These are phyloP conservation scores for Podarcis siculus DNA, from an alignment of 2,797 vertebrate species.

Conservation along the genomic window DNA sequence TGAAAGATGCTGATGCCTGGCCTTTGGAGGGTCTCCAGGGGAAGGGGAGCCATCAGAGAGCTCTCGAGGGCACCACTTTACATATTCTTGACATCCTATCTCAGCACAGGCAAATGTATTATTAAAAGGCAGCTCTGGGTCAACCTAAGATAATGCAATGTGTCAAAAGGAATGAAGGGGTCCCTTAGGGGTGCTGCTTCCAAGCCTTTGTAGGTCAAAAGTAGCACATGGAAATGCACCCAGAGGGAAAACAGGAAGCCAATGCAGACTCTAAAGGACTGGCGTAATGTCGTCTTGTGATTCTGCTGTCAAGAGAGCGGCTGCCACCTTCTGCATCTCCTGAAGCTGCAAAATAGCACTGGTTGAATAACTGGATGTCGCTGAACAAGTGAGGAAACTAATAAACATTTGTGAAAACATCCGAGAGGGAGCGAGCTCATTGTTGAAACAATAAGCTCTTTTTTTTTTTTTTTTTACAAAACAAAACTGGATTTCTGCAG, in stretches of 20 bases:
- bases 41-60: not conserved
- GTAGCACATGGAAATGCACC: not conserved
- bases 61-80: not conserved
- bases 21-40: not conserved
- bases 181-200: not conserved
- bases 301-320: not conserved
- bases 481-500: not conserved
- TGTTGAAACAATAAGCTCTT: not conserved
- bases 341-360: not conserved
- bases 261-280: not conserved
- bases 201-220: slow-evolving; percentile 7
- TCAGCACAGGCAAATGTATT: not conserved
- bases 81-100: slow-evolving; percentile 5
- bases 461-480: not conserved
- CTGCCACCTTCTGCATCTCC: not conserved
- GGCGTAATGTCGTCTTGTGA: not conserved
- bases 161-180: not conserved
- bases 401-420: not conserved
- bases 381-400: not conserved
- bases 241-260: not conserved
- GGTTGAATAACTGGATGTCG: not conserved
- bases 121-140: not conserved
- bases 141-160: not conserved
- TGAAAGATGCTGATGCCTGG: slow-evolving; percentile 5
- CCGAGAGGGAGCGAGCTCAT: not conserved